Evolutionary conservation across 2,888 invertebrate species (phyloP).

Genomic region (Drosophila antonietae): DNA sequence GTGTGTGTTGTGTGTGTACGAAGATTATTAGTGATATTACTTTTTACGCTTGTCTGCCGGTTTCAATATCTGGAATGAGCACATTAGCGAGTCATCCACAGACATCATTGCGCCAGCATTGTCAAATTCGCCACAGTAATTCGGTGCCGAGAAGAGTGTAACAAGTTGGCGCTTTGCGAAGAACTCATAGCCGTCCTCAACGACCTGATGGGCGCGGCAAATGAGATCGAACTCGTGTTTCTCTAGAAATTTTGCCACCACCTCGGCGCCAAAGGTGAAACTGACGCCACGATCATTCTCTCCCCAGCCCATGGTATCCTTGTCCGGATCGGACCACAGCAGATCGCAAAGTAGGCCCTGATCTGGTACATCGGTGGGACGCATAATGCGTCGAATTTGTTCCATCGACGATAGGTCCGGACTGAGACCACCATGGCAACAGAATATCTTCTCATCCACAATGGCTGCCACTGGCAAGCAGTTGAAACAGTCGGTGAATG

Average conservation of each 20-base stretch:
- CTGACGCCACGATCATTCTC: slow-evolving; percentile 99
- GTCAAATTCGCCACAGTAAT: slow-evolving; percentile 97
- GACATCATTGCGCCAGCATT: slow-evolving; percentile 98
- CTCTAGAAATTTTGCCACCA: slow-evolving; percentile 99
- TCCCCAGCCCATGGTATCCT: slow-evolving; percentile 99
- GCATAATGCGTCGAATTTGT: slow-evolving; percentile 98
- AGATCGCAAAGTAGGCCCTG: slow-evolving; percentile 98
- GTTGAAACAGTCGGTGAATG: slow-evolving; percentile 99
- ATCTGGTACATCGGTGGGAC: slow-evolving; percentile 99
- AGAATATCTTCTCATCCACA: slow-evolving; percentile 90
- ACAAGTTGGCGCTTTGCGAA: slow-evolving; percentile 99
- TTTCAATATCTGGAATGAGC: slow-evolving; percentile 98
- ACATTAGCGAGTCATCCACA: slow-evolving; percentile 99
- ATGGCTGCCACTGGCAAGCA: slow-evolving; percentile 99
- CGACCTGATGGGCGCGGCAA: slow-evolving; percentile 99
- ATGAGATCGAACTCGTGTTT: slow-evolving; percentile 99
- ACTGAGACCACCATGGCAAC: slow-evolving; percentile 93
- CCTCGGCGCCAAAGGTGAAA: slow-evolving; percentile 99
- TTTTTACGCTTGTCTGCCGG: slow-evolving; percentile 99
- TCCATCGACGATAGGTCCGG: slow-evolving; percentile 98
- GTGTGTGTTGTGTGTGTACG: slow-evolving; percentile 34
- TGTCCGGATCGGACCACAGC: slow-evolving; percentile 98
- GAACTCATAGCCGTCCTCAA: slow-evolving; percentile 99
- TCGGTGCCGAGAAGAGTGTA: slow-evolving; percentile 95
- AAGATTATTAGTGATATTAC: slow-evolving; percentile 70